phyloP scores from a whole-genome alignment of 2,797 vertebrate genomes.

The Salarias fasciatus region DNA sequence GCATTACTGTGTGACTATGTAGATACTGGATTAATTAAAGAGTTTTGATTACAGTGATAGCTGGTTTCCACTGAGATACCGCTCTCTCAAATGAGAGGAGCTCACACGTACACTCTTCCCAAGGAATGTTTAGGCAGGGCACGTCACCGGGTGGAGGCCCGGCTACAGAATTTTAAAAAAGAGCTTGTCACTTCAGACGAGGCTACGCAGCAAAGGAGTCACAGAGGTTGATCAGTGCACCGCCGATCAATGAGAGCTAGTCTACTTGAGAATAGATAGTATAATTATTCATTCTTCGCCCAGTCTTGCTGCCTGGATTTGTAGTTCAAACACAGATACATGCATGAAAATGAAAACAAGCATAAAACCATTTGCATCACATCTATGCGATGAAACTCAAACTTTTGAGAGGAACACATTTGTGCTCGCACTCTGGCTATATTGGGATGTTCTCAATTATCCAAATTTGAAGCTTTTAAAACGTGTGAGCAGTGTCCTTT shows the following conservation, averaged over 20 bases:
- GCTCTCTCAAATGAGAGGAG: slow-evolving; percentile 22
- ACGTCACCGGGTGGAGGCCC: slow-evolving; percentile 43
- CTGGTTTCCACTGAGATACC: slow-evolving; percentile 60
- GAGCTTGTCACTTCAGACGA: slow-evolving; percentile 47
- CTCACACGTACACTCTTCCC: slow-evolving; percentile 30
- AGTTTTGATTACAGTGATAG: slow-evolving; percentile 78
- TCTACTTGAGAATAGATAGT: slow-evolving; percentile 45
- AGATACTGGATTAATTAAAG: slow-evolving; percentile 79
- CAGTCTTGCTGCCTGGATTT: slow-evolving; percentile 7
- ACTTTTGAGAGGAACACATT: slow-evolving; percentile 1
- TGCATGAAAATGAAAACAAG: background rate
- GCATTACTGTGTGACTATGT: slow-evolving; percentile 68
- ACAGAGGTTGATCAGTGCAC: slow-evolving; percentile 46
- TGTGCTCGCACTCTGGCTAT: slow-evolving; percentile 10
- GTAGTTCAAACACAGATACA: background rate
- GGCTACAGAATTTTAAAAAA: slow-evolving; percentile 35
- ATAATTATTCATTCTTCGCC: slow-evolving; percentile 47
- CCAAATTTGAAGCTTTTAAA: slow-evolving; percentile 41
- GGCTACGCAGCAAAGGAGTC: slow-evolving; percentile 34
- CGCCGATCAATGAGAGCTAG: slow-evolving; percentile 54
- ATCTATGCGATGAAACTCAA: background rate
- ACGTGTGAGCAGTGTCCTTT: slow-evolving; percentile 39
- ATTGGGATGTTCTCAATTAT: slow-evolving; percentile 36
- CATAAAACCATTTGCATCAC: slow-evolving; percentile 1
- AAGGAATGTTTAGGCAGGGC: slow-evolving; percentile 43